Base-by-base conservation (phyloP, 2,888 invertebrate species). In the Pediacus dermestoides region DNA sequence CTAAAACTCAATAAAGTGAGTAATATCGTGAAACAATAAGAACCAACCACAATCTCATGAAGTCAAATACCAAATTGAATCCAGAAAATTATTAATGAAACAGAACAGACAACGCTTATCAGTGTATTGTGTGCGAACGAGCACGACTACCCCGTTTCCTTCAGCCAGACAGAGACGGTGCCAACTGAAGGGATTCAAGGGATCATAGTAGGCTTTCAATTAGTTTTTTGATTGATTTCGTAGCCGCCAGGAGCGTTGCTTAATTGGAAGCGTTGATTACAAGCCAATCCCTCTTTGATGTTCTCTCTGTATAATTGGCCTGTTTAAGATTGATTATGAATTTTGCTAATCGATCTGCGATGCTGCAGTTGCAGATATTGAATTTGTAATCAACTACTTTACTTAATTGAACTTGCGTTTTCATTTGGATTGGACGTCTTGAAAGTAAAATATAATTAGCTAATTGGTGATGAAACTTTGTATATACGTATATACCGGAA, bases 251-350 rank as follows among this genome's bases (percentile, higher is more conserved):
- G 60, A 62, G 64, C 61, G 61, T 55, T 58, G 61, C 62, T 67
- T 68, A 68, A 68, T 68, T 67, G 68, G 64, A 64, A 66, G 64
- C 66, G 66, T 67, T 67, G 68, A 68, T 68, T 68, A 66, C 66
- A 61, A 58, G 60, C 58, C 59, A 58, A 57, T 57, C 58, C 59
- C 53, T 50, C 57, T 62, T 63, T 65, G 58, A 70, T 67, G 60
- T 67, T 60, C 58, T 61, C 60, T 54, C 54, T 50, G 62, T 60
- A 66, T 67, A 67, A 67, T 67, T 67, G 66, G 61, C 59, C 63
- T 66, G 63, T 64, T 64, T 63, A 63, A 66, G 65, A 66, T 66
- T 67, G 66, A 67, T 67, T 67, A 67, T 67, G 64, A 67, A 65
- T 67, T 66, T 63, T 57, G 65, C 61, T 61, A 64, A 63, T 61